Conservation (phyloP, 2,797 vertebrate genomes). For the Syndactyla subalaris region DNA sequence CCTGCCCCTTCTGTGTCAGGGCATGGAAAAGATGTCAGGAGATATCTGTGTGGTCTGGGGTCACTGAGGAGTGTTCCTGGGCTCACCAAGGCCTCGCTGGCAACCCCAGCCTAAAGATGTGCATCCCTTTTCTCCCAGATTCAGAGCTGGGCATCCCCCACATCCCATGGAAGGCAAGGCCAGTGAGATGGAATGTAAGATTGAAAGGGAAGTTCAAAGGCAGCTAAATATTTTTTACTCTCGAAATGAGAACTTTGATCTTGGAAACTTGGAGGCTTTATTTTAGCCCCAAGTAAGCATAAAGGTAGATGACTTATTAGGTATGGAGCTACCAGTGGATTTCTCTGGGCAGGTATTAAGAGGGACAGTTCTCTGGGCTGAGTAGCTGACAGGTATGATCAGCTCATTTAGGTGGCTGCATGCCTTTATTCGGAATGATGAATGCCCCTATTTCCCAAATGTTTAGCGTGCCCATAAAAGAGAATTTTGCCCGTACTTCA, state of each 20-base stretch:
- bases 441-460: neutral
- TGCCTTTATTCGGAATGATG: neutral
- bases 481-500: neutral
- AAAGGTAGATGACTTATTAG: neutral
- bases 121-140: neutral
- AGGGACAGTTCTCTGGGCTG: neutral
- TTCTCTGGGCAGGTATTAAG: neutral
- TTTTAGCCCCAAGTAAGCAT: neutral
- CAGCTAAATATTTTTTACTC: neutral
- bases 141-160: neutral
- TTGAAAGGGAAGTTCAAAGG: neutral
- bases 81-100: rapidly evolving
- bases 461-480: neutral
- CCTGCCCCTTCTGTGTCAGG: neutral
- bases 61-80: rapidly evolving
- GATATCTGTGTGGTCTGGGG: neutral
- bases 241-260: neutral
- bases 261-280: neutral
- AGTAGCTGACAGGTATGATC: neutral
- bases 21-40: neutral
- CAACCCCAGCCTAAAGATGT: neutral
- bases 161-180: rapidly evolving
- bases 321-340: neutral
- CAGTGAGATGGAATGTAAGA: neutral
- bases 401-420: neutral